Evolutionary conservation across 92 coral and sea anemone species (phyloP).

Genomic region (Umimayanthus chanpuru): DNA sequence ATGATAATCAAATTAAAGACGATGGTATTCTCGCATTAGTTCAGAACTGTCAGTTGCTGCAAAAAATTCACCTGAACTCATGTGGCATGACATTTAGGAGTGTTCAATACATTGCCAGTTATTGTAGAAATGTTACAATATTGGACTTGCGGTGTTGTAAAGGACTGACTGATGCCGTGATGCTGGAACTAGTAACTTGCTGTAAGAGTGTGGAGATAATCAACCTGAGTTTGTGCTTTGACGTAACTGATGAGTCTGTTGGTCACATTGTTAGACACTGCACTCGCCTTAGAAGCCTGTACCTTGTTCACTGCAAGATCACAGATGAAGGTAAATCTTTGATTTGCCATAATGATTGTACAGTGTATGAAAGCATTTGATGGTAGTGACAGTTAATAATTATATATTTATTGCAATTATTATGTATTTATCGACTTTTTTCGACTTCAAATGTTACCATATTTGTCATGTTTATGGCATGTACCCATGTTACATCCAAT

Average conservation of each 20-base stretch:
- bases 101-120: constrained; percentile 57
- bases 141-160: constrained; percentile 83
- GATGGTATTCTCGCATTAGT: constrained; percentile 78
- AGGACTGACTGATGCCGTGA: constrained; percentile 65
- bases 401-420: background rate
- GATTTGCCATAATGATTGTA: background rate
- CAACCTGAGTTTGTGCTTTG: constrained; percentile 87
- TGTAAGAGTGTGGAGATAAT: constrained; percentile 65
- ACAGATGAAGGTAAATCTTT: constrained; percentile 79
- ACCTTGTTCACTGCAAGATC: constrained; percentile 85
- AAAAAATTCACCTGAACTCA: constrained; percentile 77
- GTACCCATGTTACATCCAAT: no score
- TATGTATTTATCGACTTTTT: background rate
- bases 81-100: constrained; percentile 78
- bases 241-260: constrained; percentile 80
- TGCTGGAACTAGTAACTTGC: constrained; percentile 61
- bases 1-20: constrained; percentile 66
- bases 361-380: no score
- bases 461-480: no score
- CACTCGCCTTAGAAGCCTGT: constrained; percentile 66
- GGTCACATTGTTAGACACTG: constrained; percentile 67
- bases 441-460: background rate
- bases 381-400: no score
- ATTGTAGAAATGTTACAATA: constrained; percentile 55
- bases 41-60: constrained; percentile 67